Evolutionary conservation across 2,797 vertebrate species (phyloP).

Genomic region (Alauda arvensis): DNA sequence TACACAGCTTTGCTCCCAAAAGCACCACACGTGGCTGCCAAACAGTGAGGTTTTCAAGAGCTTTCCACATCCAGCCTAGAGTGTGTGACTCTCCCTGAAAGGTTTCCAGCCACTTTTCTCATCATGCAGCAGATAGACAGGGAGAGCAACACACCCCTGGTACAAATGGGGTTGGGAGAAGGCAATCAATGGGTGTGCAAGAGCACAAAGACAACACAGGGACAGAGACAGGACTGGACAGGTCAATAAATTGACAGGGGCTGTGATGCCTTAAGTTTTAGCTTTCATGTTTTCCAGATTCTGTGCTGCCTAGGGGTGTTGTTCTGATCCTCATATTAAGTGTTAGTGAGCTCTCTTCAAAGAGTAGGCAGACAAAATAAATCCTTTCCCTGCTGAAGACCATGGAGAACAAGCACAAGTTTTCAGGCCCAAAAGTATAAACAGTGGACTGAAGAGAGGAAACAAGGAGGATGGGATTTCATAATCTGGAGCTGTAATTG

Average conservation of each 20-base stretch:
- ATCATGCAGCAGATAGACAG: neutral
- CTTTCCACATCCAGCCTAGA: neutral
- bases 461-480: neutral
- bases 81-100: neutral
- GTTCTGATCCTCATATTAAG: neutral
- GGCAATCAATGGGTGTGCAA: accelerated
- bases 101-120: neutral
- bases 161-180: neutral
- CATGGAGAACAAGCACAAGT: neutral
- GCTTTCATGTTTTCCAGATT: neutral
- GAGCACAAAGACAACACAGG: neutral
- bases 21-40: neutral
- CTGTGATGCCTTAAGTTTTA: neutral
- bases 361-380: neutral
- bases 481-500: neutral
- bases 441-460: neutral
- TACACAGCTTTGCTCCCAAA: neutral
- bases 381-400: neutral
- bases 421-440: neutral
- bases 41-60: neutral
- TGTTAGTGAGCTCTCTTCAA: neutral
- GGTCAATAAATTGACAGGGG: accelerated
- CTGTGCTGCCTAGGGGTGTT: neutral
- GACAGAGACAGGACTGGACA: neutral
- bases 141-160: neutral